A percentile compares a stretch with the other conserved stretches of the same genome.
Conservation (phyloP, 2,797 vertebrate species). For the Melanotaenia maccullochi region DNA sequence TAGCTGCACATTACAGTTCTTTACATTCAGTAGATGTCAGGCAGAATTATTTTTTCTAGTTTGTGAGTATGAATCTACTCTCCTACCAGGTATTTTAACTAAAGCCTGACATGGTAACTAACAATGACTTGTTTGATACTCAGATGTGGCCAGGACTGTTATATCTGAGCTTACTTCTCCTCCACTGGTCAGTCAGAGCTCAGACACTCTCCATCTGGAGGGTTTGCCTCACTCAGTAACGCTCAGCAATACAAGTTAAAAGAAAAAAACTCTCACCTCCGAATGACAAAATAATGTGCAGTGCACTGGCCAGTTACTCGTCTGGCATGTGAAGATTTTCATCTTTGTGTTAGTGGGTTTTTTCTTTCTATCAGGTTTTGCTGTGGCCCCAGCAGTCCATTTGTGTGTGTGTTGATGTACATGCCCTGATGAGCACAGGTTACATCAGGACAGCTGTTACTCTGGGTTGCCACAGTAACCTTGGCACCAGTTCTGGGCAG, state of each 20-base stretch:
- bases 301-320: neutral
- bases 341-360: too few relatives aligned
- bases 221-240: constrained; percentile 4
- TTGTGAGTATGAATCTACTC: neutral
- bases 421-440: too few relatives aligned
- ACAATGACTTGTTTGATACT: neutral
- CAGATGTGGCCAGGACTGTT: neutral
- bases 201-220: neutral
- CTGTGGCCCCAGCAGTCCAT: too few relatives aligned
- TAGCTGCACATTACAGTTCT: too few relatives aligned
- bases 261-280: constrained; percentile 23
- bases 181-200: constrained; percentile 28
- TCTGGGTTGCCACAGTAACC: too few relatives aligned
- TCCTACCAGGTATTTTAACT: neutral
- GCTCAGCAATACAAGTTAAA: constrained; percentile 14
- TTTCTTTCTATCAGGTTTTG: too few relatives aligned
- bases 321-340: neutral
- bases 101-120: neutral
- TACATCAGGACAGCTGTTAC: too few relatives aligned
- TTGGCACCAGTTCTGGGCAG: too few relatives aligned
- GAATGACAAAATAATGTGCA: neutral
- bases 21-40: too few relatives aligned
- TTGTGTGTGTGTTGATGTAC: too few relatives aligned
- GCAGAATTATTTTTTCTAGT: too few relatives aligned
- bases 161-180: constrained; percentile 3